Percentiles rank a stretch among this genome's conserved stretches.
phyloP scores from a whole-genome alignment of 2,888 invertebrate genomes.

The Drosophila putrida region DNA sequence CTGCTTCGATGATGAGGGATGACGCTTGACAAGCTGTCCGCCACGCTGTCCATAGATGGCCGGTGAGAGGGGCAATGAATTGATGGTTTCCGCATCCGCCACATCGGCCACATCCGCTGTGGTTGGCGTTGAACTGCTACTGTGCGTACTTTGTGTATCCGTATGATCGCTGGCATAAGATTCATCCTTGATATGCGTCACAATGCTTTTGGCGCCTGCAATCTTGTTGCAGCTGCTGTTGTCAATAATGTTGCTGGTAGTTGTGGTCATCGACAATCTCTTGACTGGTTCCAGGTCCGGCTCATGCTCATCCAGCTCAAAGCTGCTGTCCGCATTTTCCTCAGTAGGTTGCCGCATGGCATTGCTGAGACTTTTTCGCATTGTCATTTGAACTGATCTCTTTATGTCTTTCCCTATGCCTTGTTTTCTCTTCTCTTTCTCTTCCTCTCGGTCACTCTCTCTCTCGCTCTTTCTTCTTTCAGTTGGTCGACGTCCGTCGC shows the following conservation, averaged over 20 bases:
- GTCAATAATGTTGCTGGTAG: background rate
- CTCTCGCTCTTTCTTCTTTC: slow-evolving; percentile 8
- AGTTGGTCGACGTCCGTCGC: slow-evolving; percentile 31
- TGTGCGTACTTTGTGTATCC: slow-evolving; percentile 71
- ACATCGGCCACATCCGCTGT: slow-evolving; percentile 83
- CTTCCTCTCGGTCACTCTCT: background rate
- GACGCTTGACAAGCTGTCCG: slow-evolving; percentile 52
- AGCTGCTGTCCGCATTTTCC: slow-evolving; percentile 79
- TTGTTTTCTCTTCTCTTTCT: background rate
- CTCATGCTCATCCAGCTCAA: slow-evolving; percentile 77
- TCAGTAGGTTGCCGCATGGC: slow-evolving; percentile 53
- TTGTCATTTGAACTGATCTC: slow-evolving; percentile 31
- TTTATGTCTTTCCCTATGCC: background rate
- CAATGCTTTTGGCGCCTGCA: background rate
- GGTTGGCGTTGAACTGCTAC: slow-evolving; percentile 82
- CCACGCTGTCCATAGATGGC: slow-evolving; percentile 30
- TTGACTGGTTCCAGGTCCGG: slow-evolving; percentile 12
- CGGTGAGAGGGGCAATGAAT: slow-evolving; percentile 65
- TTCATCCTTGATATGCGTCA: slow-evolving; percentile 46
- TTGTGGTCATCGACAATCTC: background rate
- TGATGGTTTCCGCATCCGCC: slow-evolving; percentile 55
- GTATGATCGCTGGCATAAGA: slow-evolving; percentile 71
- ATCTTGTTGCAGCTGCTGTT: background rate
- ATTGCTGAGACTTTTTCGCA: slow-evolving; percentile 59
- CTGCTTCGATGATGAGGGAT: slow-evolving; percentile 24